Conservation (phyloP, 2,888 invertebrate species). For the Trachelus tabidus region DNA sequence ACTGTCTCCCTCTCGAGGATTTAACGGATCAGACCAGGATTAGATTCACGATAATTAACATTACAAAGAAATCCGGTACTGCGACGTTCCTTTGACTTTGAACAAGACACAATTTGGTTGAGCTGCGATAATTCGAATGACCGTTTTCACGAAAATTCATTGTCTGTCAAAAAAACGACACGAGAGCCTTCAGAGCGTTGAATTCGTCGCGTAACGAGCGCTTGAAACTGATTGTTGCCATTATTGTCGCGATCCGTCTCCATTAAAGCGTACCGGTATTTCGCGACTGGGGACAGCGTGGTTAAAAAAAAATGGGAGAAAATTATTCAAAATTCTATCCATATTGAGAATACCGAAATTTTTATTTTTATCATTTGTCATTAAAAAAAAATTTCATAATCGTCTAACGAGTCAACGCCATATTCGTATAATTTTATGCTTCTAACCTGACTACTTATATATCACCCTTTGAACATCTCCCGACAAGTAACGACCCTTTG, state of each 20-base stretch:
- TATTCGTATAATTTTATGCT: neutral
- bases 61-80: neutral
- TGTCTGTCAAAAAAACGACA: neutral
- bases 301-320: neutral
- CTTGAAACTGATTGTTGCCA: conserved; percentile 42
- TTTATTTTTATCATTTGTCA: too few relatives aligned
- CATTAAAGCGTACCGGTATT: conserved; percentile 46
- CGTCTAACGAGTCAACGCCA: neutral
- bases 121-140: neutral
- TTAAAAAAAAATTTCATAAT: neutral
- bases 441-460: neutral
- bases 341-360: too few relatives aligned
- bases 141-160: neutral
- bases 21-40: neutral
- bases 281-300: neutral
- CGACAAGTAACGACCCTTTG: neutral
- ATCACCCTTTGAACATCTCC: neutral
- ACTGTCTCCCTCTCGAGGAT: neutral
- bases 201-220: neutral
- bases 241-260: conserved; percentile 49
- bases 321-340: too few relatives aligned
- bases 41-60: neutral
- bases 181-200: neutral
- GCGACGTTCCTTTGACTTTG: neutral
- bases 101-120: neutral